Evolutionary conservation across 2,888 invertebrate genomes (phyloP), one percentile per base, ranked within the genome.

Genomic region (Laothoe populi): DNA sequence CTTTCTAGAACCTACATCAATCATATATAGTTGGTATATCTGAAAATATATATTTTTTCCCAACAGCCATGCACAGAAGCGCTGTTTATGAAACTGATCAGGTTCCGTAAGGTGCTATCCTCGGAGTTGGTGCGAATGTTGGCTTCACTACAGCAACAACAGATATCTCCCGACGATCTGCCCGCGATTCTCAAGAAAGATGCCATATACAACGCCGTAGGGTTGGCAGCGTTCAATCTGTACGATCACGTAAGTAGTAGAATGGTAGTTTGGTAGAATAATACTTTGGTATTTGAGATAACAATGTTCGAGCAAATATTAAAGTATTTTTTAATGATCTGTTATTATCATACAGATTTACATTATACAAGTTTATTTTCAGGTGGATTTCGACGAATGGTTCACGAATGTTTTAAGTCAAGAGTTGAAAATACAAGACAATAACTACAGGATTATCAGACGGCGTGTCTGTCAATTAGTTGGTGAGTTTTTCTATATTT

Each of bases 321-420:
- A n/a, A n/a, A n/a, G n/a, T n/a, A n/a, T n/a, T n/a, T n/a, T n/a
- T n/a, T n/a, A n/a, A n/a, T n/a, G n/a, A n/a, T n/a, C n/a, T n/a
- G n/a, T 26, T 8, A 31, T 8, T 5, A 23, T 59, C 44, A 1
- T 11, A 16, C 24, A 35, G 44, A 49, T 24, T 16, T 59, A 44
- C 21, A 35, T 60, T 44, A 59, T 31, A 62, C 40, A 24, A n/a
- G 49, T 19, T 26, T 19, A 13, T 59, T 76, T 82, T n/a, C 77
- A 96, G 95, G 95, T 99, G 44, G 97, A 98, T 85, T 99, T 99
- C 86, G 98, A 99, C 84, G 94, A 96, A 72, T 99, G 98, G 98
- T 97, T 99, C 74, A 95, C 95, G 13, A 96, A 95, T 46, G 96
- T 97, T 42, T 87, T 99, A 59, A 94, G 96, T 61, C 94, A 95